These are phyloP conservation scores for Microtus californicus DNA, from an alignment of 2,797 vertebrate species.

Conservation along the genomic window DNA sequence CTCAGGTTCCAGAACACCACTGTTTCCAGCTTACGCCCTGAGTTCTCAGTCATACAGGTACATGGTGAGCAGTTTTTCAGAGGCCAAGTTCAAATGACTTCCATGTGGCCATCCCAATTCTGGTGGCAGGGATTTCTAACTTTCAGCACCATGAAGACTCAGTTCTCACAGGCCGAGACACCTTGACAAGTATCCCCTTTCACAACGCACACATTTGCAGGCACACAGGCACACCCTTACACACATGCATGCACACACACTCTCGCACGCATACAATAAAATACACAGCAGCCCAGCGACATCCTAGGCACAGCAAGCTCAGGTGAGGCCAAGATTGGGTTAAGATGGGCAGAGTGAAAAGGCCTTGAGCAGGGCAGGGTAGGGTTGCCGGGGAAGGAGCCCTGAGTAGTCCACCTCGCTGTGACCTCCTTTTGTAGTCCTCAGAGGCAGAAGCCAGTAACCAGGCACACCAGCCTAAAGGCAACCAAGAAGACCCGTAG, in stretches of 20 bases:
- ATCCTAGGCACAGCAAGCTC: conserved; percentile 16
- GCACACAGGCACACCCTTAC: too few relatives aligned
- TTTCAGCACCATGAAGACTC: not conserved
- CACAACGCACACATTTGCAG: not conserved
- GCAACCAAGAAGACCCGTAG: conserved; percentile 33
- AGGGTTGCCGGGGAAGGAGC: not conserved
- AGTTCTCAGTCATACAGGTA: not conserved
- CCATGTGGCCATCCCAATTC: not conserved
- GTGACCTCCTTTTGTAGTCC: not conserved
- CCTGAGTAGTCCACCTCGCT: not conserved
- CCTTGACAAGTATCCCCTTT: not conserved
- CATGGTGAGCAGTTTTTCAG: not conserved
- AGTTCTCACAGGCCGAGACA: not conserved
- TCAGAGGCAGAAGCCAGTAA: conserved; percentile 4
- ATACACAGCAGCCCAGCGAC: not conserved
- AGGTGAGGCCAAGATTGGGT: not conserved
- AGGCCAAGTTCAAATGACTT: conserved; percentile 69
- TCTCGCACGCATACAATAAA: not conserved
- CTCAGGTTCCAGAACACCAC: not conserved
- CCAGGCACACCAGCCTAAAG: not conserved
- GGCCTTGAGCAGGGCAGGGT: not conserved
- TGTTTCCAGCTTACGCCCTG: not conserved
- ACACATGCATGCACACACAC: not conserved
- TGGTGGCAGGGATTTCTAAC: not conserved
- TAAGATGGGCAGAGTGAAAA: not conserved